Evolutionary conservation across 2,888 invertebrate genomes (phyloP).

Genomic region (Conus canariensis): DNA sequence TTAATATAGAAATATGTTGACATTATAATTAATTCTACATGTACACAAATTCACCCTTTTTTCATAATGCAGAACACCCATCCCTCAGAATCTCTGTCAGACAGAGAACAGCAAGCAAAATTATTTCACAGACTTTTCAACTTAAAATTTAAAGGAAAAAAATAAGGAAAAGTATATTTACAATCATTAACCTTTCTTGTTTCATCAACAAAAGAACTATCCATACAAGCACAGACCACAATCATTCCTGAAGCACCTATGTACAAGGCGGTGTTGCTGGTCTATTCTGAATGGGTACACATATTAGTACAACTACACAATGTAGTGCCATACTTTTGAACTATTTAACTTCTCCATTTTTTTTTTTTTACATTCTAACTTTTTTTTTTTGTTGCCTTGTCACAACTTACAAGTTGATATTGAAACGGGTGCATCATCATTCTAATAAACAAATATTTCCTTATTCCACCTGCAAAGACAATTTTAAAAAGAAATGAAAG

Average conservation of each 20-base stretch:
- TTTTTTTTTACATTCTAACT: too few species aligned
- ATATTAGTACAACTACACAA: too few species aligned
- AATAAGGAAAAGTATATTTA: background rate
- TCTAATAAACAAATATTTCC: too few species aligned
- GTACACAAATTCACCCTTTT: slow-evolving; percentile 1
- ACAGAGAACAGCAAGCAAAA: background rate
- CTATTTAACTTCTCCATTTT: too few species aligned
- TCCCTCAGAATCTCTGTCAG: background rate
- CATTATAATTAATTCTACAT: background rate
- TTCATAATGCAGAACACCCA: background rate
- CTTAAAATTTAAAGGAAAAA: too few species aligned
- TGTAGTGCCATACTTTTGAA: too few species aligned
- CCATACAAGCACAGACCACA: background rate
- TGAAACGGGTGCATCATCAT: too few species aligned
- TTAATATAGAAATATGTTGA: slow-evolving; percentile 17
- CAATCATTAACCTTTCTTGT: background rate
- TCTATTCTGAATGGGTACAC: too few species aligned
- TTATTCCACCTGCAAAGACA: too few species aligned
- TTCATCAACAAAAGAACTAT: background rate
- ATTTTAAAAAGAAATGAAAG: too few species aligned
- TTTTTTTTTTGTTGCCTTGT: too few species aligned
- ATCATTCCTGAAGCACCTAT: background rate
- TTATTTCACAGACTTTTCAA: background rate
- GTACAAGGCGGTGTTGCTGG: background rate
- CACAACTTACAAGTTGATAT: too few species aligned